A percentile compares a stretch with the other conserved stretches of the same genome.
These are phyloP conservation scores for Cricetomys ansorgei DNA, from an alignment of 2,113 vertebrate genomes.

Conservation along the genomic window DNA sequence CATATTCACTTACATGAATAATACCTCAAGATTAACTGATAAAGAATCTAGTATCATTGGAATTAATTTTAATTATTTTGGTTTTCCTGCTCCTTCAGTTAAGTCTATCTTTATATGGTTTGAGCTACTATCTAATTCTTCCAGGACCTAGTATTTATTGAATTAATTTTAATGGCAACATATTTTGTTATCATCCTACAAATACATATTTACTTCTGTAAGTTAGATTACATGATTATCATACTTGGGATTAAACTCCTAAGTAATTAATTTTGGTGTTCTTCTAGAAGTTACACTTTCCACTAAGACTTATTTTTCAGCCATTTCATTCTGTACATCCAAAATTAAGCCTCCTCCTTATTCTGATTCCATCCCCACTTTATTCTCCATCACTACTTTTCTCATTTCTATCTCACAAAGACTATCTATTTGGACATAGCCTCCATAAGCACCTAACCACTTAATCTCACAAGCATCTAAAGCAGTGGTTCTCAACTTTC, in stretches of 20 bases:
- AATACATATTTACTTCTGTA: neutral
- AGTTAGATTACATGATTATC: neutral
- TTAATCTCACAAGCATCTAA: neutral
- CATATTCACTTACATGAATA: neutral
- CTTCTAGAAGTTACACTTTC: neutral
- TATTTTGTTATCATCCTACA: neutral
- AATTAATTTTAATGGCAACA: constrained; percentile 23
- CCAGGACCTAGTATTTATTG: neutral
- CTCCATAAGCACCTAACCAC: neutral
- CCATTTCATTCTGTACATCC: neutral
- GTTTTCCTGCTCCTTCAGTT: neutral
- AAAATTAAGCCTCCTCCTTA: neutral
- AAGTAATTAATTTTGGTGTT: neutral
- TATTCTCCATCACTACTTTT: neutral
- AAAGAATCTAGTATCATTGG: neutral
- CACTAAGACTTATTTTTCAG: neutral
- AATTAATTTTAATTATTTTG: constrained; percentile 46
- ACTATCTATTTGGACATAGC: neutral
- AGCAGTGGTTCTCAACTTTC: too few relatives aligned
- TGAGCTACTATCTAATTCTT: neutral
- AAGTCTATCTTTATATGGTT: neutral
- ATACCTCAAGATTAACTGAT: neutral
- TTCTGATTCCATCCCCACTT: neutral
- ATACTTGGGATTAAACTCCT: neutral
- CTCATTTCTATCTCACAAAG: neutral